phyloP scores from a whole-genome alignment of 2,888 invertebrate genomes.

The Girardia tigrina region DNA sequence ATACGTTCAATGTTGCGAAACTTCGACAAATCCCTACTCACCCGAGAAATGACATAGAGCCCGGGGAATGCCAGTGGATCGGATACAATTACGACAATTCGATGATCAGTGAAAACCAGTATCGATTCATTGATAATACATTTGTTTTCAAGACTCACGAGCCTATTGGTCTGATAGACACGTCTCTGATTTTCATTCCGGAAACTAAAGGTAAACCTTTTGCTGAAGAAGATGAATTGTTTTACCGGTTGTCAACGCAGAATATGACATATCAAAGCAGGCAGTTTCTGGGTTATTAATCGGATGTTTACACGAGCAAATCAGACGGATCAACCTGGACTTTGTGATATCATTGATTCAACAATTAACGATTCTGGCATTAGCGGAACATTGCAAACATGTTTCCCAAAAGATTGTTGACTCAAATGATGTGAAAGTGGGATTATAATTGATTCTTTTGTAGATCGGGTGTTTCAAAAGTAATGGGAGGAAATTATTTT shows the following conservation, averaged over 20 bases:
- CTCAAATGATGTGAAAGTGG: too few species aligned
- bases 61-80: constrained; percentile 4
- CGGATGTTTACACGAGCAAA: constrained; percentile 8
- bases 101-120: neutral
- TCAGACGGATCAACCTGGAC: neutral
- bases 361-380: neutral
- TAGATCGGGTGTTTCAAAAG: too few species aligned
- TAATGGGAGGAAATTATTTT: too few species aligned
- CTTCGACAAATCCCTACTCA: neutral
- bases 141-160: neutral
- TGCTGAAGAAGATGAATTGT: neutral
- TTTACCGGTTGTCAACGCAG: neutral
- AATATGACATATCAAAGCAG: neutral
- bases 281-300: neutral
- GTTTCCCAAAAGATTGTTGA: neutral
- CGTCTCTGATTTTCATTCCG: neutral
- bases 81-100: neutral
- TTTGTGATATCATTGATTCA: neutral
- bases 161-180: neutral
- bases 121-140: neutral
- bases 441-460: too few species aligned
- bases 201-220: neutral
- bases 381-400: constrained; percentile 1
- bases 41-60: neutral
- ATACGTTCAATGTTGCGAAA: neutral